A percentile compares a stretch with the other conserved stretches of the same genome.
These are phyloP conservation scores for Drosophila kanekoi DNA, from an alignment of 2,888 invertebrate species.

Conservation along the genomic window DNA sequence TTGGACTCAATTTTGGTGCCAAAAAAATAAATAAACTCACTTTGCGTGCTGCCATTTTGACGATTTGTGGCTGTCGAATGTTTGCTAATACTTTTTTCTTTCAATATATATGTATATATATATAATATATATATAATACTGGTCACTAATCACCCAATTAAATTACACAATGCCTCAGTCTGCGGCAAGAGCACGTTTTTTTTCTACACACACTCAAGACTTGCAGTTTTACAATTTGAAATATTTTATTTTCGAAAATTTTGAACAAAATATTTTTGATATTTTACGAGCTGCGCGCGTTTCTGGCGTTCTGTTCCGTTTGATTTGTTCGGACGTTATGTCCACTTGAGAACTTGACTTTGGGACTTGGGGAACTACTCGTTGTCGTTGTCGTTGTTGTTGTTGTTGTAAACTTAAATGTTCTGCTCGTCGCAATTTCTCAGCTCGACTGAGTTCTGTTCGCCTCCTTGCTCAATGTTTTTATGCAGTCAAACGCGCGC, in stretches of 20 bases:
- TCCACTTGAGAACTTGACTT: conserved; percentile 51
- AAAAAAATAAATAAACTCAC: conserved; percentile 62
- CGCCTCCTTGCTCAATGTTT: conserved; percentile 81
- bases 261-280: conserved; percentile 29
- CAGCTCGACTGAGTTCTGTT: conserved; percentile 81
- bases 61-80: conserved; percentile 24
- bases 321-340: conserved; percentile 43
- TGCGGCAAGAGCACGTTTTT: conserved; percentile 41
- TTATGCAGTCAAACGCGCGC: conserved; percentile 73
- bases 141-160: conserved; percentile 59
- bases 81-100: conserved; percentile 40
- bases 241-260: conserved; percentile 6
- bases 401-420: conserved; percentile 51
- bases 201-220: conserved; percentile 12
- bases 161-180: conserved; percentile 55
- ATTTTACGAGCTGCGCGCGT: conserved; percentile 39
- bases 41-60: conserved; percentile 78
- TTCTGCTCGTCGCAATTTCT: conserved; percentile 80
- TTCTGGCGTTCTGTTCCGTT: conserved; percentile 30
- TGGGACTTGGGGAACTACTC: conserved; percentile 24
- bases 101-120: conserved; percentile 10
- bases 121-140: conserved; percentile 49
- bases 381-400: conserved; percentile 24
- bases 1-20: background rate
- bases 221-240: conserved; percentile 30